Base-by-base conservation (phyloP, 2,113 vertebrate species). In the Leptobrachium ailaonicum region DNA sequence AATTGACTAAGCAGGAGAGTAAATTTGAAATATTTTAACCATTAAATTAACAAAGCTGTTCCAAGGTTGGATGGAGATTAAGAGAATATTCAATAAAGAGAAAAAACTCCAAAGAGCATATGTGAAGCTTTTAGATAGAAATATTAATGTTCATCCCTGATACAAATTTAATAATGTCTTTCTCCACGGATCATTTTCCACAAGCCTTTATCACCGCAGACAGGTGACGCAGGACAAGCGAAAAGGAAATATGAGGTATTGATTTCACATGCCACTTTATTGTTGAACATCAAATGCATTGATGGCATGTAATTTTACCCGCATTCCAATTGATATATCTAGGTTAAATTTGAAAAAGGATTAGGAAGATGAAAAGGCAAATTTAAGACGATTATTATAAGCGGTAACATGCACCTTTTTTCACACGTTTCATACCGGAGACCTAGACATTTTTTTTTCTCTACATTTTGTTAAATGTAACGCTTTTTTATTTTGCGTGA, bases 131-230 rank as follows among this genome's bases (percentile, higher is more conserved):
- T 77, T 69, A 77, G 75, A 69, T n/a, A 45, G 75, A 69, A 77
- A 77, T 77, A 77, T 77, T 77, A 77, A 77, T 69, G 75, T 64
- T 32, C 66, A 69, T 77, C 53, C 53, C 58, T 69, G 75, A 77
- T 77, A 77, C 66, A 77, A 77, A 58, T 77, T 68, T 77, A 69
- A 77, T 77, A 44, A 77, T 45, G 50, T 69, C 75, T 77, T 77
- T 77, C 66, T 69, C 54, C 66, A 58, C 66, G 50, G 66, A 77
- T 77, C 50, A 69, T 77, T 69, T 77, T 69, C 66, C 66, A 44
- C 53, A 58, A 69, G 75, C 75, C 67, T 77, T 69, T 77, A 77
- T 77, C 75, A 77, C 66, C 12, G 66, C 11, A 69, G 75, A 77
- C 75, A 69, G 43, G 68, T 71, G 68, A 71, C 14, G 14, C 53